A percentile compares a stretch with the other conserved stretches of the same genome.
Evolutionary conservation across 2,113 vertebrate genomes (phyloP).

Genomic region (Neotoma lepida): DNA sequence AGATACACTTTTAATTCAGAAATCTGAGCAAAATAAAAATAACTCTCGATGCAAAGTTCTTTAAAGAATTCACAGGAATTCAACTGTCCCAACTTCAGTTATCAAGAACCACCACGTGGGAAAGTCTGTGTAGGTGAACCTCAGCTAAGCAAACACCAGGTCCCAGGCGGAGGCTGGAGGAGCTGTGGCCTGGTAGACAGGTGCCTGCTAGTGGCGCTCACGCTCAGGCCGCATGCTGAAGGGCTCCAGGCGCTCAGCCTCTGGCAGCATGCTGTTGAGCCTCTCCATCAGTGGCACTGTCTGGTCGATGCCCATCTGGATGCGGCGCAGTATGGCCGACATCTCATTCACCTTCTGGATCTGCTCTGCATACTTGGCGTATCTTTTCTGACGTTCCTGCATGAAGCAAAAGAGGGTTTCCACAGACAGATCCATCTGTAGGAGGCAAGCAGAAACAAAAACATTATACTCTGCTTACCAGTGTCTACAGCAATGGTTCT

Average conservation of each 20-base stretch:
- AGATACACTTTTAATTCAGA: background rate
- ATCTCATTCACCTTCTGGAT: conserved; percentile 99
- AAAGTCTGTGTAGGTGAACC: background rate
- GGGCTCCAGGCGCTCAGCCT: conserved; percentile 94
- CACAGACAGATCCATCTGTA: conserved; percentile 96
- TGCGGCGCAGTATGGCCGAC: conserved; percentile 96
- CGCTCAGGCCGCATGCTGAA: conserved; percentile 94
- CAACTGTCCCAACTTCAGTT: background rate
- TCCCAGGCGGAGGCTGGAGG: background rate
- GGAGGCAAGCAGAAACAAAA: conserved; percentile 33
- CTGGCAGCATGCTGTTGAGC: conserved; percentile 96
- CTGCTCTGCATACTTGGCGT: conserved; percentile 98
- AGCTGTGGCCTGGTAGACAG: background rate
- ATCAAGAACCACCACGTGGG: background rate
- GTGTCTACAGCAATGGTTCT: background rate
- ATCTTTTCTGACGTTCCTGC: conserved; percentile 99
- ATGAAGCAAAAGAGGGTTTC: conserved; percentile 96
- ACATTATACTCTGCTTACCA: background rate
- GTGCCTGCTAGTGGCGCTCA: background rate
- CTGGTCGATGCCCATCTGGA: conserved; percentile 99
- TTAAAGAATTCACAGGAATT: background rate
- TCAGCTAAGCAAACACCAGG: background rate
- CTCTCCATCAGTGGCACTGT: conserved; percentile 96
- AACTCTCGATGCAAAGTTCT: conserved; percentile 25
- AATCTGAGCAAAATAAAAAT: conserved; percentile 32